These are phyloP conservation scores for Ceyx erithaca DNA, from an alignment of 2,797 vertebrate species.

Conservation along the genomic window DNA sequence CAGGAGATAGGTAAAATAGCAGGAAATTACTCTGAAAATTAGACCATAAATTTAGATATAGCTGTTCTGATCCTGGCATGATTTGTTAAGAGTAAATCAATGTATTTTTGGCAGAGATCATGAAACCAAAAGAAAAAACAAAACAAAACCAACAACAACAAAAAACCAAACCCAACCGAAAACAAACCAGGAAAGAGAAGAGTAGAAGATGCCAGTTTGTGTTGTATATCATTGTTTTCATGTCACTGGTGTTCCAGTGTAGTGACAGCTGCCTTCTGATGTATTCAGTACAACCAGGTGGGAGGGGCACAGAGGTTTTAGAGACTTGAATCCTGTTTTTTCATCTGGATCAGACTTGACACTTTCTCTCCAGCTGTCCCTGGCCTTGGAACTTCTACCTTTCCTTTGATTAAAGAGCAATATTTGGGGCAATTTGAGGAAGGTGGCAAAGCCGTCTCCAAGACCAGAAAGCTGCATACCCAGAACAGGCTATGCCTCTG, in stretches of 20 bases:
- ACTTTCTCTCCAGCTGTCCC: background rate
- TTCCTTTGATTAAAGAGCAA: background rate
- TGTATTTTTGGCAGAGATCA: conserved; percentile 6
- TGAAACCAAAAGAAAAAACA: background rate
- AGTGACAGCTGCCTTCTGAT: background rate
- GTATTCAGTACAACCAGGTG: background rate
- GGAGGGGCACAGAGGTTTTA: background rate
- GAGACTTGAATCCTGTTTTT: background rate
- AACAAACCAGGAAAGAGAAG: background rate
- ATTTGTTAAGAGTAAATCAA: conserved; percentile 19
- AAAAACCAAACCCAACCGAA: background rate
- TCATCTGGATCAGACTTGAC: background rate
- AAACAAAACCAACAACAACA: background rate
- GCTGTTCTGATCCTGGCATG: conserved; percentile 22
- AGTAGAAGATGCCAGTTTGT: background rate
- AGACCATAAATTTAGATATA: conserved; percentile 52
- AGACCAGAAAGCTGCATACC: background rate
- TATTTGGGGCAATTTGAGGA: background rate
- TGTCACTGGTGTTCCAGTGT: background rate
- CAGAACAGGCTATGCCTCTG: background rate
- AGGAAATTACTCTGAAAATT: conserved; percentile 63
- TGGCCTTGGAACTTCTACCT: background rate
- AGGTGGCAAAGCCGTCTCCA: background rate
- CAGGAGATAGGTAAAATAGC: conserved; percentile 50
- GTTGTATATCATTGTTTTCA: background rate